These are phyloP conservation scores for Brachyopa scutellaris DNA, from an alignment of 2,888 invertebrate genomes.

Conservation along the genomic window DNA sequence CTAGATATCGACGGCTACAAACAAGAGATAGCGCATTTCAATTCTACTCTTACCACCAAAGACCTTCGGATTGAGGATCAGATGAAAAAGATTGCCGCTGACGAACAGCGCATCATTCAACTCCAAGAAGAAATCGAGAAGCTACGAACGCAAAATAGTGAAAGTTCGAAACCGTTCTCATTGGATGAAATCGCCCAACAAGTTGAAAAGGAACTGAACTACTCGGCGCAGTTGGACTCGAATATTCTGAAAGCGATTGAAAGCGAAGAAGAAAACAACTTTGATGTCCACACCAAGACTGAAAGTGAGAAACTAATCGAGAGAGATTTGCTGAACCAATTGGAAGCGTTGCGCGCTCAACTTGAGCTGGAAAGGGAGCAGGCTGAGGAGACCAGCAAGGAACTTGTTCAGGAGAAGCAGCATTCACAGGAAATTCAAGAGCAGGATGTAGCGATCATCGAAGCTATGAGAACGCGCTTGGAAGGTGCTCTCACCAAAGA, in stretches of 20 bases:
- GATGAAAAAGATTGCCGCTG: slow-evolving; percentile 74
- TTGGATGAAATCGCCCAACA: slow-evolving; percentile 84
- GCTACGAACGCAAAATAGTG: slow-evolving; percentile 76
- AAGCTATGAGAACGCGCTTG: slow-evolving; percentile 85
- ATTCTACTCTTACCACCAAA: slow-evolving; percentile 84
- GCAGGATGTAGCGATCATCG: slow-evolving; percentile 86
- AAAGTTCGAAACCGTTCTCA: slow-evolving; percentile 80
- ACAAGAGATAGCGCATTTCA: slow-evolving; percentile 84
- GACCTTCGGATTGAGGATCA: slow-evolving; percentile 82
- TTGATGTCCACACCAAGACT: slow-evolving; percentile 79
- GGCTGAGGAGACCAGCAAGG: slow-evolving; percentile 83
- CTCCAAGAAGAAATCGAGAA: slow-evolving; percentile 82
- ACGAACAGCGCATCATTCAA: slow-evolving; percentile 74
- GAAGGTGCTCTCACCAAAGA: slow-evolving; percentile 86
- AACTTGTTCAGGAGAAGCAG: slow-evolving; percentile 84
- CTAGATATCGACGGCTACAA: slow-evolving; percentile 81
- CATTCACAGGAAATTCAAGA: slow-evolving; percentile 84
- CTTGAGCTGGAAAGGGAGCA: slow-evolving; percentile 78
- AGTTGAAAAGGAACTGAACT: slow-evolving; percentile 84
- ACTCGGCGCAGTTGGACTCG: slow-evolving; percentile 85
- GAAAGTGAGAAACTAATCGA: slow-evolving; percentile 79
- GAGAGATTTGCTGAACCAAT: slow-evolving; percentile 78
- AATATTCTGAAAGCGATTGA: slow-evolving; percentile 84
- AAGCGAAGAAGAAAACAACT: slow-evolving; percentile 82
- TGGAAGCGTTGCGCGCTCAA: slow-evolving; percentile 78